These are phyloP conservation scores for Andrena trimmerana DNA, from an alignment of 2,888 invertebrate genomes.

Conservation along the genomic window DNA sequence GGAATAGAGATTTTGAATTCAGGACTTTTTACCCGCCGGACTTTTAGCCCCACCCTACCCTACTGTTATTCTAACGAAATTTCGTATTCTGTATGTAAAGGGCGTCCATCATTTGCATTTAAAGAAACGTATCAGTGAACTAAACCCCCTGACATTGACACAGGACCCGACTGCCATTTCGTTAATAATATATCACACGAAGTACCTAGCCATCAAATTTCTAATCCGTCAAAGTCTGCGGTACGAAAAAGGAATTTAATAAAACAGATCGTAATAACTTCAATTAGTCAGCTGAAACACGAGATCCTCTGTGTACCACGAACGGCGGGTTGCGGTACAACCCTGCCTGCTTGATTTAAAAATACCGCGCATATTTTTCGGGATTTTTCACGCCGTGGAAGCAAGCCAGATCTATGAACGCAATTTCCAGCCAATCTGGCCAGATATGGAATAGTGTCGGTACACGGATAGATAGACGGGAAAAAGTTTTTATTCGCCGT, in stretches of 20 bases:
- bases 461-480: not conserved
- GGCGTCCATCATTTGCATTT: not conserved
- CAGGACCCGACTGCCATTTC: not conserved
- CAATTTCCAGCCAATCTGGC: not conserved
- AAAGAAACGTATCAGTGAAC: not conserved
- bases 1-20: too few species aligned
- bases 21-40: too few species aligned
- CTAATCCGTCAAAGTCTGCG: not conserved
- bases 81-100: too few species aligned
- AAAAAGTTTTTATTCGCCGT: not conserved
- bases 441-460: not conserved
- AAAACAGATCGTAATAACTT: not conserved
- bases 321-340: not conserved
- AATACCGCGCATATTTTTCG: constrained; percentile 3
- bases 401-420: constrained; percentile 7
- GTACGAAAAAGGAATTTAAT: not conserved
- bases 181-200: not conserved
- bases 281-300: not conserved
- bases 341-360: not conserved
- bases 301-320: not conserved
- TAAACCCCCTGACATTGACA: not conserved
- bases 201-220: not conserved
- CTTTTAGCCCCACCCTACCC: too few species aligned
- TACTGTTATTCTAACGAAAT: too few species aligned
- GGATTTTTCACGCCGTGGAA: not conserved